Evolutionary conservation across 2,888 invertebrate genomes (phyloP), one percentile per base, ranked within the genome.

Genomic region (Mesorhabditis spiculigera): DNA sequence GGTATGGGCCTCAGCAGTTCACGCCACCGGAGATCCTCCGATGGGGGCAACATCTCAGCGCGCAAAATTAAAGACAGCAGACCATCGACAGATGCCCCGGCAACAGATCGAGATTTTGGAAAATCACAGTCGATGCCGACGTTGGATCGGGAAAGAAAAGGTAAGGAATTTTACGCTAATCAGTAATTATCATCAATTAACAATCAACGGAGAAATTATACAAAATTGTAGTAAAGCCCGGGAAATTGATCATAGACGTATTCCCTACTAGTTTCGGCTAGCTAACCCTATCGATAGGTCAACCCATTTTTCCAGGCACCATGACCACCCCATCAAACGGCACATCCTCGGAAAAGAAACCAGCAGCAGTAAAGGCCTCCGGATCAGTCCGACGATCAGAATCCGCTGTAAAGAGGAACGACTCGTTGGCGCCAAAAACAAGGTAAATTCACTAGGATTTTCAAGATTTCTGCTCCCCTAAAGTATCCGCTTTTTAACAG

Each of bases 111-210:
- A n/a, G 58, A 50, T 50, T 50, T 50, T n/a, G n/a, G 58, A 10
- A 50, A 50, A 50, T 50, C 58, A 50, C 58, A 50, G n/a, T 50
- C 58, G 58, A 50, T 50, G 58, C 58, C 58, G n/a, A 50, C n/a
- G 58, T 50, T 50, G 58, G 58, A 50, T 50, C 58, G 58, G n/a
- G 58, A 50, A 50, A 10, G 58, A n/a, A 50, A 50, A 50, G 58
- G 58, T 50, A 13, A n/a, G 58, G 10, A 50, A 50, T 2, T 50
- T 50, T 2, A n/a, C 8, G n/a, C 58, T 50, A 13, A n/a, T n/a
- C n/a, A 50, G 58, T 13, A 50, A n/a, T n/a, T n/a, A n/a, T n/a
- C n/a, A n/a, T n/a, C n/a, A n/a, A n/a, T n/a, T n/a, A n/a, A n/a
- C n/a, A n/a, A n/a, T n/a, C n/a, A n/a, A n/a, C 10, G 58, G 10